Conservation (phyloP, 2,113 vertebrate species). For the Podilymbus podiceps region DNA sequence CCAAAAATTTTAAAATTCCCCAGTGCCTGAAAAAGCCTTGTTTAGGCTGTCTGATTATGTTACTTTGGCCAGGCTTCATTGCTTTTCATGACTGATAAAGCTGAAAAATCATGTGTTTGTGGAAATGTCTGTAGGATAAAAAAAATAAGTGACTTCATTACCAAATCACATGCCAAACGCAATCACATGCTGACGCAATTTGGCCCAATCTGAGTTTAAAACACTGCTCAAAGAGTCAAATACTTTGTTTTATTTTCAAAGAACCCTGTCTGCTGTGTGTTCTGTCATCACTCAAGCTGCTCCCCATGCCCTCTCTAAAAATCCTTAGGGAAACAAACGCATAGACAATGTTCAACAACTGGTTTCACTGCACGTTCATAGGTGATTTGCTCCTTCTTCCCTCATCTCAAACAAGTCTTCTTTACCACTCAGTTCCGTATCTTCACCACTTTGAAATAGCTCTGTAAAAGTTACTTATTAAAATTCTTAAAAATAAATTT, state of each 20-base stretch:
- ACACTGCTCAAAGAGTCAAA: neutral
- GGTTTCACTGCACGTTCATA: neutral
- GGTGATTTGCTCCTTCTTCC: neutral
- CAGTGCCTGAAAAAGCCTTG: neutral
- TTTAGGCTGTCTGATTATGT: conserved; percentile 5
- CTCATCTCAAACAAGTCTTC: neutral
- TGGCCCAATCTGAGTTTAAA: conserved; percentile 14
- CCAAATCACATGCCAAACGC: conserved; percentile 23
- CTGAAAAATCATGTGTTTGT: neutral
- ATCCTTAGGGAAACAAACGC: neutral
- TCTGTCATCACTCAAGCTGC: neutral
- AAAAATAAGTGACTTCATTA: conserved; percentile 62
- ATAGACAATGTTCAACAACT: neutral
- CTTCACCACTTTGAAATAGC: neutral
- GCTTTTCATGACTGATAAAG: conserved; percentile 20
- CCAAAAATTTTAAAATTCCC: conserved; percentile 5
- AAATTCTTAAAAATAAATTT: neutral
- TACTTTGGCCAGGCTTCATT: neutral
- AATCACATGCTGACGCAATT: neutral
- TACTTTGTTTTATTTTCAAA: conserved; percentile 8
- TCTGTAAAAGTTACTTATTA: neutral
- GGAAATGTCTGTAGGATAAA: conserved; percentile 30
- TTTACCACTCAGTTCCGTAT: neutral
- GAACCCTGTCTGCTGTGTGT: neutral
- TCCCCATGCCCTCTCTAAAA: neutral